These are phyloP conservation scores for Andrena fulva DNA, from an alignment of 2,888 invertebrate species.

Conservation along the genomic window DNA sequence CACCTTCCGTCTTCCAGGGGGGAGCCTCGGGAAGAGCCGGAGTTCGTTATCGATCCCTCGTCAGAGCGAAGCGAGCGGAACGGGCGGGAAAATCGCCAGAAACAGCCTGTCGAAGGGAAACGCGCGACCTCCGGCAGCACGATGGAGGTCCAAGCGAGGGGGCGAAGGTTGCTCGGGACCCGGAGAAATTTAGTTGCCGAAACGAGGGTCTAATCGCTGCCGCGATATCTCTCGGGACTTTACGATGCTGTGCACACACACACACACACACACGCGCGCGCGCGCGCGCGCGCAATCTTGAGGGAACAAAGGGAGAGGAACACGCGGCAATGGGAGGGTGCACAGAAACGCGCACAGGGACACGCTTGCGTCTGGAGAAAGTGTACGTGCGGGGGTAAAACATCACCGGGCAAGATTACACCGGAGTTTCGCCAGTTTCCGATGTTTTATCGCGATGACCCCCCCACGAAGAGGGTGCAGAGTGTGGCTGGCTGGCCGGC, in stretches of 20 bases:
- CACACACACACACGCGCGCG: neutral
- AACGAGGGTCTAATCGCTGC: constrained; percentile 80
- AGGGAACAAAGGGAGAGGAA: neutral
- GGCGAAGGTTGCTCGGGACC: constrained; percentile 48
- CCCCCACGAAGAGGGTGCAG: constrained; percentile 37
- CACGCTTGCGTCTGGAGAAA: constrained; percentile 35
- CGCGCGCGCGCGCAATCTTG: neutral
- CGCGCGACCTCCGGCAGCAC: constrained; percentile 7
- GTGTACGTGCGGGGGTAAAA: constrained; percentile 74
- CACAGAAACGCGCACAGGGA: neutral
- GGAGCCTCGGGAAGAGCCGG: neutral
- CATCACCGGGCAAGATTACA: constrained; percentile 80
- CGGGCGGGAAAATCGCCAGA: neutral
- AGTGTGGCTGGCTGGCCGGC: constrained; percentile 22
- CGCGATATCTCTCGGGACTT: constrained; percentile 78
- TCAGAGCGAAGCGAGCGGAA: neutral
- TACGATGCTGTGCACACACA: constrained; percentile 69
- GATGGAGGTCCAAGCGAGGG: constrained; percentile 22
- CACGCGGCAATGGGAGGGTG: neutral
- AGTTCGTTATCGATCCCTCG: constrained; percentile 36
- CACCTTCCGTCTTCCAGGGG: neutral
- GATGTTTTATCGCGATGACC: constrained; percentile 81
- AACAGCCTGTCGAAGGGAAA: constrained; percentile 5
- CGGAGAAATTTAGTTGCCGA: constrained; percentile 74
- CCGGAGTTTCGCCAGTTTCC: constrained; percentile 80